Conservation (phyloP, 2,888 invertebrate species). For the Agrilus biguttatus region DNA sequence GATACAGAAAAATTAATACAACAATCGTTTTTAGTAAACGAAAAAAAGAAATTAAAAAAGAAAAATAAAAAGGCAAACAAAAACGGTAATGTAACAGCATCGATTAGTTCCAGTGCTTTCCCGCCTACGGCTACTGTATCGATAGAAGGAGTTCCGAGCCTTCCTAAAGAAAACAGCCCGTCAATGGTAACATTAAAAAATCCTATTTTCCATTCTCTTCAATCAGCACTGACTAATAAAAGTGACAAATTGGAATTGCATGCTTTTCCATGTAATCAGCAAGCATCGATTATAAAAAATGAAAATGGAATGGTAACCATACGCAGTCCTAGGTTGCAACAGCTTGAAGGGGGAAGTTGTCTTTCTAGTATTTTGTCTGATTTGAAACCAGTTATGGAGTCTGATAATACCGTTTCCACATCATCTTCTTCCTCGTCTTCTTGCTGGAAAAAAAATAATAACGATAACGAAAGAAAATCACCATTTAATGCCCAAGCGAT, state of each 20-base stretch:
- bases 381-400: conserved; percentile 20
- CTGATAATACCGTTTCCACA: conserved; percentile 9
- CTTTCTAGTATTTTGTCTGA: conserved; percentile 19
- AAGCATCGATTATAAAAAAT: conserved; percentile 52
- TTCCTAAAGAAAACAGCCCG: conserved; percentile 21
- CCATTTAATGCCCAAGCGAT: conserved; percentile 28
- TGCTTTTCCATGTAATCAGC: conserved; percentile 30
- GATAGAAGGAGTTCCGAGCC: neutral
- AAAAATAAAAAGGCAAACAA: conserved; percentile 34
- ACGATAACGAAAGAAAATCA: conserved; percentile 6
- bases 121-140: conserved; percentile 12
- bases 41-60: conserved; percentile 36
- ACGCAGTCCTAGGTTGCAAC: conserved; percentile 43
- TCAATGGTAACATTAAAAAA: conserved; percentile 67
- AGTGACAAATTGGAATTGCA: conserved; percentile 18
- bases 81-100: conserved; percentile 8
- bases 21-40: conserved; percentile 16
- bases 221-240: conserved; percentile 32
- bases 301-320: conserved; percentile 76
- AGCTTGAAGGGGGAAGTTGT: conserved; percentile 13
- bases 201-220: conserved; percentile 53
- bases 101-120: too few relatives aligned
- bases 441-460: conserved; percentile 4
- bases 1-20: conserved; percentile 43
- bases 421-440: conserved; percentile 8